phyloP scores from a whole-genome alignment of 2,797 vertebrate genomes.

The Alauda arvensis region DNA sequence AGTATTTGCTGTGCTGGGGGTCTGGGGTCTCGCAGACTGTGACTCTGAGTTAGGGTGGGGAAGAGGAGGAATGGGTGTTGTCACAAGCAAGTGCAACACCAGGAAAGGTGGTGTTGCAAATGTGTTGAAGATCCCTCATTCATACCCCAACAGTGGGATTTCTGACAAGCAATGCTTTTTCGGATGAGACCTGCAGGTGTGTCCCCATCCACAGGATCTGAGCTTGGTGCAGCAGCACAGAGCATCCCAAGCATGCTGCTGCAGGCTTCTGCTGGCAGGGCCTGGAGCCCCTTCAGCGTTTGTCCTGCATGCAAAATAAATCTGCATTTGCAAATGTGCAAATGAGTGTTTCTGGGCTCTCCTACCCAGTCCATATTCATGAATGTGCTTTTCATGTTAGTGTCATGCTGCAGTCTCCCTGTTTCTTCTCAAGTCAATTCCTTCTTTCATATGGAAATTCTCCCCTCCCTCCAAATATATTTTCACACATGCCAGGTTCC shows the following conservation, averaged over 20 bases:
- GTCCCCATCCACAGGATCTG: fast-evolving
- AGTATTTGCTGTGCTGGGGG: neutral
- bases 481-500: neutral
- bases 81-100: neutral
- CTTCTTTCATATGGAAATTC: constrained; percentile 37
- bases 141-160: neutral
- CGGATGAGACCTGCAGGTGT: neutral
- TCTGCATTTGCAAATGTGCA: neutral
- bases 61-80: neutral
- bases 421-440: neutral
- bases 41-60: neutral
- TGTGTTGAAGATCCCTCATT: neutral
- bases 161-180: neutral
- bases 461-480: neutral
- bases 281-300: neutral
- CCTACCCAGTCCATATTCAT: neutral
- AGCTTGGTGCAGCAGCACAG: neutral
- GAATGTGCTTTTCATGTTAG: constrained; percentile 20
- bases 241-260: neutral
- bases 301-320: neutral
- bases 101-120: neutral
- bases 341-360: neutral
- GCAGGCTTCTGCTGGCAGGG: neutral
- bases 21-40: neutral
- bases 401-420: neutral